These are phyloP conservation scores for Drosophila kanekoi DNA, from an alignment of 2,888 invertebrate genomes.

Conservation along the genomic window DNA sequence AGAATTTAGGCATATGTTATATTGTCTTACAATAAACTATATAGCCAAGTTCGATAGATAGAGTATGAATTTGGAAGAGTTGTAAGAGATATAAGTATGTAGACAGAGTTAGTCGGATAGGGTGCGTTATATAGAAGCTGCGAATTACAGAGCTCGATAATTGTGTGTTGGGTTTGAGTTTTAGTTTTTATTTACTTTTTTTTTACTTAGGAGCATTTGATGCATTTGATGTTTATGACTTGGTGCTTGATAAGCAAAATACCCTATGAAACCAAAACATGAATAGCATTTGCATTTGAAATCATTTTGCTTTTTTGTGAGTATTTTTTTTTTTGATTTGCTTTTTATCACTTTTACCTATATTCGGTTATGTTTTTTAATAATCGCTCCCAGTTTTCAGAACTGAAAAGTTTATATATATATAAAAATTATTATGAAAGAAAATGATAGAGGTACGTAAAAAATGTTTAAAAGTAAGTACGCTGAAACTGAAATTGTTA, in stretches of 20 bases:
- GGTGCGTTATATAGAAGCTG: conserved; percentile 62
- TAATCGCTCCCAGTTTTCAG: conserved; percentile 86
- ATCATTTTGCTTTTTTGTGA: conserved; percentile 36
- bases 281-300: conserved; percentile 61
- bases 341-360: conserved; percentile 82
- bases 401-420: conserved; percentile 84
- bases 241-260: conserved; percentile 57
- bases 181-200: conserved; percentile 3
- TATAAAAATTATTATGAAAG: conserved; percentile 75
- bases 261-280: conserved; percentile 62
- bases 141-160: conserved; percentile 57
- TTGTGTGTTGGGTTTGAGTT: conserved; percentile 43
- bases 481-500: conserved; percentile 58
- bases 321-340: conserved; percentile 36
- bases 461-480: conserved; percentile 58
- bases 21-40: conserved; percentile 27
- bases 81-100: conserved; percentile 16
- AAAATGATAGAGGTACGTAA: conserved; percentile 63
- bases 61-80: conserved; percentile 17
- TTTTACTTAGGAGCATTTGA: conserved; percentile 49
- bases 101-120: conserved; percentile 41
- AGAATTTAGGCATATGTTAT: conserved; percentile 46
- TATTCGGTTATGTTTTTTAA: conserved; percentile 86
- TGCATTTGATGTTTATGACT: conserved; percentile 42
- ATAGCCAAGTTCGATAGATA: conserved; percentile 30